Evolutionary conservation across 2,888 invertebrate genomes (phyloP).

Genomic region (Falcaria lacertinaria): DNA sequence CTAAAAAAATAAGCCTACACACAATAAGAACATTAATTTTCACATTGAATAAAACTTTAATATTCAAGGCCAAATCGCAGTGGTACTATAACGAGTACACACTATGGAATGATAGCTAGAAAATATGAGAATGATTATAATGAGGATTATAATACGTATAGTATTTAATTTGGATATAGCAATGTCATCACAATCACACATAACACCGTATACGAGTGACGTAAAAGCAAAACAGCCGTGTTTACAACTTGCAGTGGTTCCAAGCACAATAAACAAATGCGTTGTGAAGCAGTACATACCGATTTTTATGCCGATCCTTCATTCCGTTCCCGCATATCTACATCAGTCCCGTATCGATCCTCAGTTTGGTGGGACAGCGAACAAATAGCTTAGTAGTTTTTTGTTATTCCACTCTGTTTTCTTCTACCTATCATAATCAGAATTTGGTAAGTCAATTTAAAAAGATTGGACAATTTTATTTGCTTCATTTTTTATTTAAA

Average conservation of each 20-base stretch:
- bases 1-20: too few relatives aligned
- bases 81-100: too few relatives aligned
- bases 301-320: constrained; percentile 49
- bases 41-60: too few relatives aligned
- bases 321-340: constrained; percentile 11
- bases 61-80: too few relatives aligned
- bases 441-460: not conserved
- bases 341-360: constrained; percentile 36
- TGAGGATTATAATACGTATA: not conserved
- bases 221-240: constrained; percentile 24
- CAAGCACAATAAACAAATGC: constrained; percentile 57
- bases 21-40: too few relatives aligned
- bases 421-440: not conserved
- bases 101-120: too few relatives aligned
- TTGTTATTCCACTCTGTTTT: not conserved
- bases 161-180: not conserved
- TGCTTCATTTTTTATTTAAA: too few relatives aligned
- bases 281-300: constrained; percentile 42
- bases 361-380: constrained; percentile 15
- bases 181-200: not conserved
- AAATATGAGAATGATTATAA: too few relatives aligned
- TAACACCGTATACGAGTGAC: not conserved
- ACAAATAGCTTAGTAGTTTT: too few relatives aligned
- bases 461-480: too few relatives aligned
- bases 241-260: constrained; percentile 41